A percentile compares a stretch with the other conserved stretches of the same genome.
Conservation (phyloP, 2,113 vertebrate species). For the Alces alces region DNA sequence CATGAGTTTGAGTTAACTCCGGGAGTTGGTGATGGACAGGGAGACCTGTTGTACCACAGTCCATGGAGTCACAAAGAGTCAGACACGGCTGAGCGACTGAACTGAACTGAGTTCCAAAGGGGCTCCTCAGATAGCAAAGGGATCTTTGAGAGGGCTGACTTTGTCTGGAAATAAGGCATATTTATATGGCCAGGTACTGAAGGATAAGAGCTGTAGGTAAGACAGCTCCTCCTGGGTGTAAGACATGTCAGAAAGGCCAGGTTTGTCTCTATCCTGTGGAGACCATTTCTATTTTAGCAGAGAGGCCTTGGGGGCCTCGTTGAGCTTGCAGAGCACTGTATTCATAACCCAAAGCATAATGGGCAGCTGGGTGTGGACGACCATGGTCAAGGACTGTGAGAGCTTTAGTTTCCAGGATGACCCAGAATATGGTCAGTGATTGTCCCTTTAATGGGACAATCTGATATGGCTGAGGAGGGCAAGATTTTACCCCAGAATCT, state of each 20-base stretch:
- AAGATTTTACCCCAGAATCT: background rate
- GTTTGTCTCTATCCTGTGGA: background rate
- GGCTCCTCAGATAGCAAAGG: background rate
- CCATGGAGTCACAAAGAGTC: background rate
- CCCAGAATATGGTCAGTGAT: background rate
- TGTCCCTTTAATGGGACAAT: background rate
- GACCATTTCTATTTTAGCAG: background rate
- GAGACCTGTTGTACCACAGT: background rate
- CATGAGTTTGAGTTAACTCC: background rate
- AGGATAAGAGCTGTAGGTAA: background rate
- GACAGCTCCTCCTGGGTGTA: background rate
- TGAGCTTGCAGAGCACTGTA: background rate
- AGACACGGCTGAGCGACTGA: accelerated
- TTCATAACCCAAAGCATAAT: background rate
- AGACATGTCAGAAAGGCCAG: background rate
- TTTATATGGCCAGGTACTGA: background rate
- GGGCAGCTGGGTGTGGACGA: background rate
- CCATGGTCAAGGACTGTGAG: background rate
- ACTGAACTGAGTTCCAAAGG: background rate
- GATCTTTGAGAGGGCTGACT: background rate
- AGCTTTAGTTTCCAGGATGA: background rate
- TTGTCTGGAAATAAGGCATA: background rate
- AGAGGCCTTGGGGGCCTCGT: background rate
- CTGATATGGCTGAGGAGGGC: background rate
- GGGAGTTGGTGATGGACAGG: background rate